Percentiles rank a stretch among this genome's conserved stretches.
phyloP scores from a whole-genome alignment of 2,888 invertebrate genomes.

The Habroteleia sp. region DNA sequence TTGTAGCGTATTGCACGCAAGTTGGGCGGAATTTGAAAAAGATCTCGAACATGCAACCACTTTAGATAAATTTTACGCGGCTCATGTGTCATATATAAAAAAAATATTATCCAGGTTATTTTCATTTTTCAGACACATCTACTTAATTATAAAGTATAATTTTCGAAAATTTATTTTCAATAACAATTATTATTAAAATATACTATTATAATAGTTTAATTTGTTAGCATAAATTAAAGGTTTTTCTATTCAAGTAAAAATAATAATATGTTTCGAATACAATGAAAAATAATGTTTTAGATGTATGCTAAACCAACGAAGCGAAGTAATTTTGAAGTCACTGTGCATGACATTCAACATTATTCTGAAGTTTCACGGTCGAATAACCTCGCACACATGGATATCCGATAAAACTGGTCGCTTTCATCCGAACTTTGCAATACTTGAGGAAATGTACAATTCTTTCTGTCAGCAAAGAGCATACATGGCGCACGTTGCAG shows the following conservation, averaged over 20 bases:
- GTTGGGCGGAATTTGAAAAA: conserved; percentile 88
- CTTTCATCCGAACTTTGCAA: conserved; percentile 84
- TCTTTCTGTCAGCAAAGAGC: conserved; percentile 84
- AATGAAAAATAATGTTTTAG: conserved; percentile 72
- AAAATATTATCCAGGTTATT: conserved; percentile 85
- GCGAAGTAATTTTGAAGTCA: conserved; percentile 86
- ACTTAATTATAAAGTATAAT: no score
- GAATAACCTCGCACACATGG: conserved; percentile 84
- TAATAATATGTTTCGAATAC: no score
- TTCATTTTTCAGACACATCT: no score
- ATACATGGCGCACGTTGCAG: conserved; percentile 85
- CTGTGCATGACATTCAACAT: conserved; percentile 88
- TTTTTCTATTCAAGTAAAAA: no score
- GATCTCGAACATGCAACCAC: conserved; percentile 85
- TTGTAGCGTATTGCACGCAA: conserved; percentile 87
- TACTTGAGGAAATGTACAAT: conserved; percentile 84
- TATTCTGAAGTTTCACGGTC: conserved; percentile 87
- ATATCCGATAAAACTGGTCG: conserved; percentile 82
- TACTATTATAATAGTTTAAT: no score
- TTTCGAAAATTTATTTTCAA: not conserved
- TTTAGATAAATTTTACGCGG: conserved; percentile 87
- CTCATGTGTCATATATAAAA: conserved; percentile 88
- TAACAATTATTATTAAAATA: no score
- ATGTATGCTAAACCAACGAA: conserved; percentile 87
- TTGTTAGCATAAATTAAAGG: no score